Evolutionary conservation across 2,113 vertebrate species (phyloP).

Genomic region (Trogon melanurus): DNA sequence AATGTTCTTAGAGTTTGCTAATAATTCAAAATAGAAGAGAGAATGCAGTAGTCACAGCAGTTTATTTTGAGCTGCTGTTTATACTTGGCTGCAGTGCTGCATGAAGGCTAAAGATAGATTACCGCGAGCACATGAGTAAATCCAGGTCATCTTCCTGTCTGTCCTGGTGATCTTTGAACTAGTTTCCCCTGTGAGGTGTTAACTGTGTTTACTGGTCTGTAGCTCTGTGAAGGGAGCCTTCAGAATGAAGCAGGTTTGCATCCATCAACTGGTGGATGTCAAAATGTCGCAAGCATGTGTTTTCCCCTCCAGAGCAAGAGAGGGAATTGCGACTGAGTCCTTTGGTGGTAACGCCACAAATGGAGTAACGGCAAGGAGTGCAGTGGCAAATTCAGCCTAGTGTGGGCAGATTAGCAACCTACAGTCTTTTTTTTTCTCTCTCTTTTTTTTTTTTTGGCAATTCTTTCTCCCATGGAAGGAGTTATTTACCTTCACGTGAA

Average conservation of each 20-base stretch:
- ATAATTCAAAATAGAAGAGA: background rate
- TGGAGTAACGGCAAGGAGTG: background rate
- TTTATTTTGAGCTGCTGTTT: constrained; percentile 22
- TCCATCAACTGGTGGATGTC: background rate
- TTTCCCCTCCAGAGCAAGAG: background rate
- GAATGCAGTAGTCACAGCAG: background rate
- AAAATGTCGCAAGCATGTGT: background rate
- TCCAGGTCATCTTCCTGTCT: background rate
- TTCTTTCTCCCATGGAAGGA: background rate
- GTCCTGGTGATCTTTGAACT: background rate
- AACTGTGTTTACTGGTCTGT: background rate
- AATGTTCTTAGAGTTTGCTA: background rate
- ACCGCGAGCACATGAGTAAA: background rate
- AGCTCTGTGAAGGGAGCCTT: background rate
- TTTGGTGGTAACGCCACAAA: background rate
- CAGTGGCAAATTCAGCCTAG: background rate
- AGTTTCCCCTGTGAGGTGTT: background rate
- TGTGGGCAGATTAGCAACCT: background rate
- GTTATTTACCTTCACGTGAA: background rate
- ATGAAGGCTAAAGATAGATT: background rate
- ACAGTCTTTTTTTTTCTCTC: background rate
- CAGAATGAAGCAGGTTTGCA: background rate
- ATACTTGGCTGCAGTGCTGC: background rate
- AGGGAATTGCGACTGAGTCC: background rate
- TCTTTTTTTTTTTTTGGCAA: background rate